phyloP scores from a whole-genome alignment of 1,140 invertebrate genomes.

The Doryteuthis pealeii region DNA sequence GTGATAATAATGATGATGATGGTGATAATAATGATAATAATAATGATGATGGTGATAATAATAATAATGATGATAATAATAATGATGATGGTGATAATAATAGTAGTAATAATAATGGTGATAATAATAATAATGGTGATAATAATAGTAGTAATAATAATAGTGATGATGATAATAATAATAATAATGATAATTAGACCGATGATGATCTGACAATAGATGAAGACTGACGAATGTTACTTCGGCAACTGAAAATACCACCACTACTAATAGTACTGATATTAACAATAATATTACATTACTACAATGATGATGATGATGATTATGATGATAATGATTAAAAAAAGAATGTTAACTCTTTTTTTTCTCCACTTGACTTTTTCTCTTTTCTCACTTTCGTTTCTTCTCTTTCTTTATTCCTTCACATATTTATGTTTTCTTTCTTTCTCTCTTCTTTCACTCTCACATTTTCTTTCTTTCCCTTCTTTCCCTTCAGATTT shows the following conservation, averaged over 20 bases:
- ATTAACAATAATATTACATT: too few species aligned
- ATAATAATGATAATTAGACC: too few species aligned
- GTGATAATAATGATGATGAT: not conserved
- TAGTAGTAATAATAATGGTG: not conserved
- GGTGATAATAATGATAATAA: not conserved
- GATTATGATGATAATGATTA: too few species aligned
- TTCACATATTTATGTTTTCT: too few species aligned
- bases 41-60: not conserved
- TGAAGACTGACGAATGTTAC: too few species aligned
- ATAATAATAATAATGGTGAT: not conserved
- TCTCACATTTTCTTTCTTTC: not conserved
- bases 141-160: not conserved
- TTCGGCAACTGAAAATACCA: too few species aligned
- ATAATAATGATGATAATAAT: not conserved
- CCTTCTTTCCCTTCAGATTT: too few species aligned
- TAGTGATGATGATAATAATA: not conserved
- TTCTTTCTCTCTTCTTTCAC: conserved; percentile 6
- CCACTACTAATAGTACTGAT: too few species aligned
- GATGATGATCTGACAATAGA: too few species aligned
- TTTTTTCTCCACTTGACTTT: not conserved
- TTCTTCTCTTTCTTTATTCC: conserved; percentile 2
- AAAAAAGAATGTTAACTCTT: too few species aligned
- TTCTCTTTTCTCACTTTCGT: conserved; percentile 7
- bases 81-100: not conserved
- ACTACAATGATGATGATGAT: too few species aligned